Evolutionary conservation across 2,797 vertebrate genomes (phyloP), one percentile per base, ranked within the genome.

Genomic region (Myoxocephalus aenaeus): DNA sequence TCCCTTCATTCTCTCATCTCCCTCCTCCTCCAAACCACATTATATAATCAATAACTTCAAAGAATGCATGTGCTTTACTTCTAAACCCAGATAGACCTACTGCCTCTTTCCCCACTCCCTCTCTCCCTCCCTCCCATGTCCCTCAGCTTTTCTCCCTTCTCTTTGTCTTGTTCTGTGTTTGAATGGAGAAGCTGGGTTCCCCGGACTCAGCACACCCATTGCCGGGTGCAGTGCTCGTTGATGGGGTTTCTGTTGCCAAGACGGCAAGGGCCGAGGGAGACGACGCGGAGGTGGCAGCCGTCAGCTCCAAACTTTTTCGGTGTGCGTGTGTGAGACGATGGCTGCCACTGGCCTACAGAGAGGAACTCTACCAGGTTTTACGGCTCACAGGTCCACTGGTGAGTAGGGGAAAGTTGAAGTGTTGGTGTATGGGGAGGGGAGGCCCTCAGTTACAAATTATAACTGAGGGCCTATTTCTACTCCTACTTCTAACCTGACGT

Each of bases 311-410:
- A 83, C 65, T 94, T 73, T 94, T 93, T 69, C 18, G 77, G n/a
- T 94, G 87, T 83, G 86, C 80, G 1, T 92, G 87, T 48, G 62
- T 92, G 73, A 89, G 77, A 46, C 91, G 86, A 9, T 94, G 92
- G 92, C 40, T 96, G 10, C 93, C 94, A 6, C 71, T 87, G 82
- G 92, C 46, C 80, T 95, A 96, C 92, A 92, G 94, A 91, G 94
- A 95, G 64, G 95, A 96, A 85, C 90, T 95, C 40, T 92, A 91
- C 83, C 89, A 95, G 0, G 90, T 96, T 20, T 81, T 95, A 54
- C 59, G 54, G 7, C 93, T 96, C 66, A 89, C 92, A 2, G 94
- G 94, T 63, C 95, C 95, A 56, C 75, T 96, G 94, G 95, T 96
- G 90, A 95, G 95, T 91, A 83, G 81, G 73, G 70, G 25, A 82